A percentile compares a stretch with the other conserved stretches of the same genome.
These are phyloP conservation scores for Stictocephala bisonia DNA, from an alignment of 2,888 invertebrate genomes.

Conservation along the genomic window DNA sequence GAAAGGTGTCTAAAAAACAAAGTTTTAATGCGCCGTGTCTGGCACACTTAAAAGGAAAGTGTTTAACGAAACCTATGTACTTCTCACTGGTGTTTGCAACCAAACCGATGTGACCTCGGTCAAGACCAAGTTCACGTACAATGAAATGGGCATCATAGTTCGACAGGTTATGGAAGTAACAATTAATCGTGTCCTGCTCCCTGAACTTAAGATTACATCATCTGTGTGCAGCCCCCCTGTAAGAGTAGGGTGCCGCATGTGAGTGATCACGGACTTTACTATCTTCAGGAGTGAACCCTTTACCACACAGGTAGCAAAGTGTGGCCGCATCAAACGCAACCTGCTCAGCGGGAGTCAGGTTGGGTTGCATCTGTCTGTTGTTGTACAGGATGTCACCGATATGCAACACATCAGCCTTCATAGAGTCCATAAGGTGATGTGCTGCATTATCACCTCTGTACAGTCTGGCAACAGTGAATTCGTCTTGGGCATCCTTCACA, in stretches of 20 bases:
- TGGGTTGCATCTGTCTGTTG: not conserved
- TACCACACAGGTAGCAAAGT: not conserved
- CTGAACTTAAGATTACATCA: not conserved
- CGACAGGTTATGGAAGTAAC: slow-evolving; percentile 47
- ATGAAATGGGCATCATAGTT: slow-evolving; percentile 61
- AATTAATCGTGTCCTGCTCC: not conserved
- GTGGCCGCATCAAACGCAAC: not conserved
- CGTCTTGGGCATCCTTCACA: not conserved
- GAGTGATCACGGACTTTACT: not conserved
- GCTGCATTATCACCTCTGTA: slow-evolving; percentile 12
- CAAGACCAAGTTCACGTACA: slow-evolving; percentile 57
- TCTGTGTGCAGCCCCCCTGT: not conserved
- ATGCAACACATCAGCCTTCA: slow-evolving; percentile 1
- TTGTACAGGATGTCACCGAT: slow-evolving; percentile 1
- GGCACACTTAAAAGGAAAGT: not conserved
- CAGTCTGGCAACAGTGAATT: not conserved
- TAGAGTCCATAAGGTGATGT: not conserved
- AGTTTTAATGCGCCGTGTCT: slow-evolving; percentile 21
- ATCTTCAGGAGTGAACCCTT: not conserved
- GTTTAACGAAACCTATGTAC: slow-evolving; percentile 60
- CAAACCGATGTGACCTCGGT: slow-evolving; percentile 55
- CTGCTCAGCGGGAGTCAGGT: not conserved
- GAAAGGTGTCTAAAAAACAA: slow-evolving; percentile 52
- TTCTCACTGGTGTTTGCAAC: slow-evolving; percentile 61
- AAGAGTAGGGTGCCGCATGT: not conserved